These are phyloP conservation scores for Clarias gariepinus DNA, from an alignment of 2,113 vertebrate species.

Conservation along the genomic window DNA sequence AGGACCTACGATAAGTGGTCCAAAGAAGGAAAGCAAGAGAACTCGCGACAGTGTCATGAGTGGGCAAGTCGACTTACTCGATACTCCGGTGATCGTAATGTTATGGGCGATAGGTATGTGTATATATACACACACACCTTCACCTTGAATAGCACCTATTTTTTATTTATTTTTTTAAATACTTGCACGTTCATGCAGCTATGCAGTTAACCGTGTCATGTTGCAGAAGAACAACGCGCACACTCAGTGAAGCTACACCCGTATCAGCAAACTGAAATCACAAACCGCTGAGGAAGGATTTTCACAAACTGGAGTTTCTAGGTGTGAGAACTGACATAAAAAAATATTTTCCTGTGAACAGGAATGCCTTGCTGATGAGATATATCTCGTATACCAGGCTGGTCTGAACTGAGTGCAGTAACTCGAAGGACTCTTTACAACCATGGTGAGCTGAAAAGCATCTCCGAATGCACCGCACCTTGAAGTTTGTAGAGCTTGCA, in stretches of 20 bases:
- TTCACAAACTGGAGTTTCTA: too few relatives aligned
- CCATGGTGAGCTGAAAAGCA: background rate
- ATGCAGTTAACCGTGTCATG: background rate
- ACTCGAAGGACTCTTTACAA: background rate
- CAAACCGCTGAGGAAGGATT: background rate
- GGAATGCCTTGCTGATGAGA: background rate
- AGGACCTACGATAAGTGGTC: too few relatives aligned
- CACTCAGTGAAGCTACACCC: background rate
- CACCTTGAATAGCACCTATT: background rate
- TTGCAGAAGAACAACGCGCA: background rate
- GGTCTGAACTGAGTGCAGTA: background rate
- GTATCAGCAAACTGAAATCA: background rate
- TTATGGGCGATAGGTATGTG: too few relatives aligned
- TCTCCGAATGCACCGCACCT: background rate
- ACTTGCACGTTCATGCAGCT: background rate
- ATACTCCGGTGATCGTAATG: too few relatives aligned
- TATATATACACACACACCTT: background rate
- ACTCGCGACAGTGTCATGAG: too few relatives aligned
- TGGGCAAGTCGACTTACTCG: too few relatives aligned
- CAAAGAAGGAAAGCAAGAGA: too few relatives aligned
- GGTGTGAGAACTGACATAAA: background rate
- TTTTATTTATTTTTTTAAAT: background rate
- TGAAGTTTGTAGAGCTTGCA: too few relatives aligned
- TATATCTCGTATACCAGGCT: background rate
- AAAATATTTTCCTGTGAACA: background rate